phyloP scores from a whole-genome alignment of 2,797 vertebrate genomes.

The Mycteria americana region DNA sequence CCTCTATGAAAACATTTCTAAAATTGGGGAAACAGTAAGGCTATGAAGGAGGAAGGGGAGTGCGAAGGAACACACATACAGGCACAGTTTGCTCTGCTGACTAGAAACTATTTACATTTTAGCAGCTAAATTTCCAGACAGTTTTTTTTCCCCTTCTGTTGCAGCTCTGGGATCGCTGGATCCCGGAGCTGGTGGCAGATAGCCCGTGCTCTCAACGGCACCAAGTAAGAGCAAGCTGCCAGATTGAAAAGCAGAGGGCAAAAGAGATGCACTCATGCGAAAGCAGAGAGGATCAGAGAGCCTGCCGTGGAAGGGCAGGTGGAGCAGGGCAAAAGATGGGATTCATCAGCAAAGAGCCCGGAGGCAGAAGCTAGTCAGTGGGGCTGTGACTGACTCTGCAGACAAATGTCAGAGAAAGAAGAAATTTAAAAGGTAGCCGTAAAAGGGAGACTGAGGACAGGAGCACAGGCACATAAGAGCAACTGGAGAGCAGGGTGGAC shows the following conservation, averaged over 20 bases:
- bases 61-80: not conserved
- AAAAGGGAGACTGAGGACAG: not conserved
- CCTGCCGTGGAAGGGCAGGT: conserved; percentile 29
- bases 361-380: not conserved
- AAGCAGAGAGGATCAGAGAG: conserved; percentile 51
- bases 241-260: conserved; percentile 32
- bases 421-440: not conserved
- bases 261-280: conserved; percentile 48
- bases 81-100: not conserved
- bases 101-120: accelerated
- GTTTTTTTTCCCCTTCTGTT: not conserved
- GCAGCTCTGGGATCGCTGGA: not conserved
- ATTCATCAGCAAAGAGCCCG: conserved; percentile 35
- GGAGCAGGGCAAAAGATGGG: conserved; percentile 6
- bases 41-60: not conserved
- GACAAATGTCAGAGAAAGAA: not conserved
- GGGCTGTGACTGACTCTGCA: not conserved
- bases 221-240: not conserved
- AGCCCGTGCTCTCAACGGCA: not conserved
- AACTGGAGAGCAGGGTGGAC: not conserved
- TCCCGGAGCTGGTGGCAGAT: not conserved
- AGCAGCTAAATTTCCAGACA: not conserved
- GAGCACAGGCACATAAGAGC: not conserved
- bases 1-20: not conserved
- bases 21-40: not conserved